Evolutionary conservation across 2,113 vertebrate genomes (phyloP).

Genomic region (Hemicordylus capensis): DNA sequence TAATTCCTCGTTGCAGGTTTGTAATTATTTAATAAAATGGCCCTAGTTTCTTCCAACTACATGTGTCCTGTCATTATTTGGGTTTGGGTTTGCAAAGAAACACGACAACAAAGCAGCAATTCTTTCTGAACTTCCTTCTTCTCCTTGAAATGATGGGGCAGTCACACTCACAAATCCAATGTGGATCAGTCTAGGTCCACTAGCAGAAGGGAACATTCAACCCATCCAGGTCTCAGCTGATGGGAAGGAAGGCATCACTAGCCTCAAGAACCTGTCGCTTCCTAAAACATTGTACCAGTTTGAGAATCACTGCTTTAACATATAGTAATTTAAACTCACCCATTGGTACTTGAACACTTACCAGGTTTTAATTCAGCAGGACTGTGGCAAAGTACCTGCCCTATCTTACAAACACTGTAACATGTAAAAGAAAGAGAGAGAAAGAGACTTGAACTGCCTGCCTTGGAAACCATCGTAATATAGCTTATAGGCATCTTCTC

Average conservation of each 20-base stretch:
- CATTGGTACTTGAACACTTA: conserved; percentile 36
- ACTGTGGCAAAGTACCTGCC: conserved; percentile 53
- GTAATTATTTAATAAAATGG: too few relatives aligned
- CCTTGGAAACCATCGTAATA: not conserved
- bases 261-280: not conserved
- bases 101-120: not conserved
- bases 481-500: not conserved
- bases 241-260: not conserved
- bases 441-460: too few relatives aligned
- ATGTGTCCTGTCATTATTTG: too few relatives aligned
- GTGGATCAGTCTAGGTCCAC: not conserved
- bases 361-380: conserved; percentile 33
- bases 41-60: too few relatives aligned
- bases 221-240: not conserved
- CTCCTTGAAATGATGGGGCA: too few relatives aligned
- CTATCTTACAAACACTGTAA: conserved; percentile 60
- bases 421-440: not conserved
- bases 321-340: not conserved
- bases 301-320: not conserved
- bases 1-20: too few relatives aligned
- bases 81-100: too few relatives aligned
- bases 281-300: not conserved
- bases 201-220: not conserved
- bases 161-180: too few relatives aligned
- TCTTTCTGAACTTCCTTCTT: not conserved